phyloP scores from a whole-genome alignment of 1,140 invertebrate genomes.

The Drosophila repletoides region DNA sequence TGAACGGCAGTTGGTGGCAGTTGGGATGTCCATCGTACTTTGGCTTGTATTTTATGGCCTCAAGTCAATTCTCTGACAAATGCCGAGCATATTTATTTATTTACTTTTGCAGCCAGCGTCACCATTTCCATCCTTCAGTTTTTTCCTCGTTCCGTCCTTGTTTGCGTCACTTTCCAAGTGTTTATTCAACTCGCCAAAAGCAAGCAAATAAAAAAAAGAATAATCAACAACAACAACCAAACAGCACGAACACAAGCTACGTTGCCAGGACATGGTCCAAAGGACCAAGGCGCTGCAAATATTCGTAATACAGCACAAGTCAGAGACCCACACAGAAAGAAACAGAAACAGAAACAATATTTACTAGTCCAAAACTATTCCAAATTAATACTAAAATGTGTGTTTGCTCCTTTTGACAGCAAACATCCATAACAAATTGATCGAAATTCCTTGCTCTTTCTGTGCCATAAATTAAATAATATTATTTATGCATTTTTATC shows the following conservation, averaged over 20 bases:
- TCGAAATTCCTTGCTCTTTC: not conserved
- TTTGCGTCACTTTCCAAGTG: slow-evolving; percentile 71
- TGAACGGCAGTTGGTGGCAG: slow-evolving; percentile 5
- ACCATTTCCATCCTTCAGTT: slow-evolving; percentile 6
- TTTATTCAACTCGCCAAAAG: slow-evolving; percentile 65
- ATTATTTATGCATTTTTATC: slow-evolving; percentile 25
- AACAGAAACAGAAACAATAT: not conserved
- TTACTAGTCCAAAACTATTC: slow-evolving; percentile 14
- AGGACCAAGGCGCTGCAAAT: not conserved
- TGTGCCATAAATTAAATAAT: slow-evolving; percentile 1
- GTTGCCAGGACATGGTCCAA: not conserved
- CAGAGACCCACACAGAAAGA: not conserved
- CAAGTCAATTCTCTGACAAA: slow-evolving; percentile 79
- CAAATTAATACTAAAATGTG: slow-evolving; percentile 29
- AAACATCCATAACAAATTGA: not conserved
- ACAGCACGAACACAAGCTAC: not conserved
- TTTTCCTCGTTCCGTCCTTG: slow-evolving; percentile 2
- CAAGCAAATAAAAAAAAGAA: slow-evolving; percentile 35
- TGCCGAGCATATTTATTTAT: slow-evolving; percentile 80
- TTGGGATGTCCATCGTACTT: slow-evolving; percentile 47
- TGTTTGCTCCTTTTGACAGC: not conserved
- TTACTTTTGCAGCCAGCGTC: slow-evolving; percentile 55
- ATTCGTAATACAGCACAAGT: not conserved
- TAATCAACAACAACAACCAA: slow-evolving; percentile 8
- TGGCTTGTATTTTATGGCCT: slow-evolving; percentile 72